Conservation (phyloP, 2,113 vertebrate genomes). For the Peucedramus taeniatus region DNA sequence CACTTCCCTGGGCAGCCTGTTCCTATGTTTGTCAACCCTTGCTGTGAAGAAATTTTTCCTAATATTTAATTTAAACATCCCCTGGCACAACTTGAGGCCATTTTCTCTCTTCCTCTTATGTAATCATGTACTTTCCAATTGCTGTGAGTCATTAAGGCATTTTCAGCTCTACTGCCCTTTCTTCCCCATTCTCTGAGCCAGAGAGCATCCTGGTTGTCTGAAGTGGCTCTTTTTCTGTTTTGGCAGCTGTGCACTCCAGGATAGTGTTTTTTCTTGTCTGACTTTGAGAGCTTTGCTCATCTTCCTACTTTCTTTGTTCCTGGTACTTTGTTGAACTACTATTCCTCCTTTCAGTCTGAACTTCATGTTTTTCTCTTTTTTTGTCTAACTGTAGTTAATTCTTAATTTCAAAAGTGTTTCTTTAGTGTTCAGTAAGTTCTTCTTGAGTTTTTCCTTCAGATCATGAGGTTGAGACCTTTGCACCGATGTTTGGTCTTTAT, state of each 20-base stretch:
- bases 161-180: neutral
- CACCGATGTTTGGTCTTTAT: neutral
- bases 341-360: neutral
- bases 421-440: neutral
- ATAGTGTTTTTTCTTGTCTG: neutral
- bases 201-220: neutral
- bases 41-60: neutral
- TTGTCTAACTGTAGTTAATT: neutral
- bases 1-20: neutral
- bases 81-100: neutral
- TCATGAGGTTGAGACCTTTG: neutral
- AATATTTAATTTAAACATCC: neutral
- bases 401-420: neutral
- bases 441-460: neutral
- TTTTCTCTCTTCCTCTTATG: neutral
- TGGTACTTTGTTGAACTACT: neutral
- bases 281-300: neutral
- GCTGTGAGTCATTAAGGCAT: neutral
- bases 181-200: neutral
- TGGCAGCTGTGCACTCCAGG: neutral
- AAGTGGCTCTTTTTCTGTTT: neutral
- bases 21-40: neutral
- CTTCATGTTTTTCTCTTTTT: neutral
- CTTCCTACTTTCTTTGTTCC: neutral
- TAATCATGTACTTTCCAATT: neutral